Conservation (phyloP, 2,888 invertebrate species). For the Blastobasis lacticolella region DNA sequence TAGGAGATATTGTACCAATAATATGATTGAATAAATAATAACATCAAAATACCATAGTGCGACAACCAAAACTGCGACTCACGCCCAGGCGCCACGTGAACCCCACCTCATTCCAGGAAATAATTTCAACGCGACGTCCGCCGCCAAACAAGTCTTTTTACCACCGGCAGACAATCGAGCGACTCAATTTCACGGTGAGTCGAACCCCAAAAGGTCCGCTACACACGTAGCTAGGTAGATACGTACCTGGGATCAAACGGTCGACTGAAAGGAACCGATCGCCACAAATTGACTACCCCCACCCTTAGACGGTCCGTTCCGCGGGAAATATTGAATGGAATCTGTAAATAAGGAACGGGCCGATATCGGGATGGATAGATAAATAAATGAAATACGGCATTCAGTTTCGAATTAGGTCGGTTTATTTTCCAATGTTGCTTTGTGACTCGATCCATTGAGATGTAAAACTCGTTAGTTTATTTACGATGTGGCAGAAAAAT, state of each 20-base stretch:
- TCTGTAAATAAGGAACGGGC: slow-evolving; percentile 13
- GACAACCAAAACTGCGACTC: too few species aligned
- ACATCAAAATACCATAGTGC: too few species aligned
- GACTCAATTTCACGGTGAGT: slow-evolving; percentile 59
- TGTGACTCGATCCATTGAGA: too few species aligned
- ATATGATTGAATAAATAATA: too few species aligned
- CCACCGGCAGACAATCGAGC: slow-evolving; percentile 43
- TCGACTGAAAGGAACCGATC: slow-evolving; percentile 27
- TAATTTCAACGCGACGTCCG: not conserved
- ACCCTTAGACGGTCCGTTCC: slow-evolving; percentile 10
- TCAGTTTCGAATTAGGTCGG: too few species aligned
- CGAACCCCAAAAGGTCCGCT: slow-evolving; percentile 39
- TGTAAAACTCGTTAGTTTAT: too few species aligned
- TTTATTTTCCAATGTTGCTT: too few species aligned
- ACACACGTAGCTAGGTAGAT: slow-evolving; percentile 10
- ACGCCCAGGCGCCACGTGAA: too few species aligned
- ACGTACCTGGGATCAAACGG: slow-evolving; percentile 36
- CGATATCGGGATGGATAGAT: too few species aligned
- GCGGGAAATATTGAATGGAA: slow-evolving; percentile 12
- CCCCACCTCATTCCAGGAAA: not conserved
- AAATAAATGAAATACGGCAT: too few species aligned
- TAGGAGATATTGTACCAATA: too few species aligned
- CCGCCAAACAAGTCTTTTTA: slow-evolving; percentile 27
- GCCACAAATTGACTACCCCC: slow-evolving; percentile 35
- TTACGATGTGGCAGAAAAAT: too few species aligned